Base-by-base conservation (phyloP, 2,797 vertebrate genomes). In the Pangasius mekongensis region DNA sequence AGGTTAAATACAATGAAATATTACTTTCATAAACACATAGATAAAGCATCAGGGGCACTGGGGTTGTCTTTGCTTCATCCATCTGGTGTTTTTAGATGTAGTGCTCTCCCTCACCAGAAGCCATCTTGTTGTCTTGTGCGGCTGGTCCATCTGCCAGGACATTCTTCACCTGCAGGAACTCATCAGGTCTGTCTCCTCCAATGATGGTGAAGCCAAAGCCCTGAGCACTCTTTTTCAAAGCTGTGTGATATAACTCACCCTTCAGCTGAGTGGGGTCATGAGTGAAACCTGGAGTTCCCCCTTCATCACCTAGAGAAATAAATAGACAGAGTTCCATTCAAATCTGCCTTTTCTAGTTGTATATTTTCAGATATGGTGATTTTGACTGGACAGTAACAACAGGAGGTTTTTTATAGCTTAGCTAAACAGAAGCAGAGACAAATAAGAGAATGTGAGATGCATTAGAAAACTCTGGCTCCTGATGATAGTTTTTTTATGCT, bases 131-230 rank as follows among this genome's bases (percentile, higher is more conserved):
- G 91, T 99, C 98, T 1, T 98, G 97, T 0, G 98, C 97, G 1
- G 98, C 98, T 0, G 98, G 98, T 14, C 98, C 98, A 0, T 99
- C 98, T 30, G 96, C 96, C 33, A 99, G 95, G 62, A 99, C 97
- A 3, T 99, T 99, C 93, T 99, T 99, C 92, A 99, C 98, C 93
- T 99, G 98, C 1, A 99, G 96, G 93, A 99, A 99, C 93, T 99
- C 98, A 52, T 99, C 98, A 1, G 97, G 96, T n/a, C 98, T 96
- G 90, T 99, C 98, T 84, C 98, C 98, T 47, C 98, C 98, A 0
- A 99, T 99, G 90, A 99, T 99, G 76, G 98, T 99, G 90, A 99
- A 99, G n/a, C 98, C 98, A 91, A 99, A 99, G 0, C 98, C 98
- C 96, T 98, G 98, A 0, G 96, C 91, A 83, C 98, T 98, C 94